Evolutionary conservation across 2,888 invertebrate species (phyloP).

Genomic region (Tetanocera ferruginea): DNA sequence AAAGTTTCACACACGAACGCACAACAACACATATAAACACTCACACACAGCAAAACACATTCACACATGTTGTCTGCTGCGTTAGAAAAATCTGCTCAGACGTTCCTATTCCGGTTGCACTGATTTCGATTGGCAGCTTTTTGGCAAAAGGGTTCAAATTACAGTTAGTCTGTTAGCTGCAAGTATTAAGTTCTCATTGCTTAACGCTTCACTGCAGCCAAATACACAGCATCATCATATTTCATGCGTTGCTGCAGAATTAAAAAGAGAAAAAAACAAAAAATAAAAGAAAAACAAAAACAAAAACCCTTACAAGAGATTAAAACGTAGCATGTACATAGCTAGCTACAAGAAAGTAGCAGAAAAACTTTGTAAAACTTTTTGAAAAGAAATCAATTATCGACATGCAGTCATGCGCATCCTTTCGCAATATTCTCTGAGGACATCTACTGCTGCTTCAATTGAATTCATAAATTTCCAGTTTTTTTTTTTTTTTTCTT

Average conservation of each 20-base stretch:
- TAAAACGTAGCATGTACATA: background rate
- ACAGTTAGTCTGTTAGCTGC: background rate
- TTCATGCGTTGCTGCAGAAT: constrained; percentile 2
- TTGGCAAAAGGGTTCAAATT: constrained; percentile 16
- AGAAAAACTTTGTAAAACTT: background rate
- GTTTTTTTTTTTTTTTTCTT: no score
- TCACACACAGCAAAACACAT: background rate
- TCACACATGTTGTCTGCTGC: background rate
- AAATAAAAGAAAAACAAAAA: background rate
- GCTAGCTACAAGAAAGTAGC: background rate
- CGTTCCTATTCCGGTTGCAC: background rate
- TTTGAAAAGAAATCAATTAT: constrained; percentile 17
- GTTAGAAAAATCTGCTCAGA: background rate
- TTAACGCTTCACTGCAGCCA: background rate
- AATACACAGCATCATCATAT: background rate
- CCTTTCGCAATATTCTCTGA: background rate
- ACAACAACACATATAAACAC: background rate
- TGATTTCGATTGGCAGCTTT: constrained; percentile 20
- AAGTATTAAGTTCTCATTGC: constrained; percentile 16
- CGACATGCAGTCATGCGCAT: constrained; percentile 18
- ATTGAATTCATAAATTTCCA: no score
- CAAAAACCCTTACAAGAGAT: background rate
- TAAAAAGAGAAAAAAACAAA: background rate
- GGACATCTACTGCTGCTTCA: background rate
- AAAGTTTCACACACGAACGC: constrained; percentile 25